These are phyloP conservation scores for Planococcus citri DNA, from an alignment of 1,140 invertebrate genomes.

Conservation along the genomic window DNA sequence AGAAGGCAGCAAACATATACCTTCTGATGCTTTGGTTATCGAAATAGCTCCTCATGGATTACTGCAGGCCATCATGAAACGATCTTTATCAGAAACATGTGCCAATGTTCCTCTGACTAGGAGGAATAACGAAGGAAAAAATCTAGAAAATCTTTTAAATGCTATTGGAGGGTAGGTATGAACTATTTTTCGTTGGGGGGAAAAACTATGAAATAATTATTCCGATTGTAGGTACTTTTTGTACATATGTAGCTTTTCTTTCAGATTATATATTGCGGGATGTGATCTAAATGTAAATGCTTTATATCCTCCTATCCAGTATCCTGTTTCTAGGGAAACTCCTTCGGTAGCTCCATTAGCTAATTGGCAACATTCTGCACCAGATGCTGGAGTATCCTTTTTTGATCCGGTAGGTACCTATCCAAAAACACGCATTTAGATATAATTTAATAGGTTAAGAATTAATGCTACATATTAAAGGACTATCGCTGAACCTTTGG, in stretches of 20 bases:
- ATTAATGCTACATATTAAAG: too few species aligned
- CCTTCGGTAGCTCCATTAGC: background rate
- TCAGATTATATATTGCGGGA: constrained; percentile 8
- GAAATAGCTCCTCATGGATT: constrained; percentile 75
- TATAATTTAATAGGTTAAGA: too few species aligned
- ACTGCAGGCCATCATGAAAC: constrained; percentile 49
- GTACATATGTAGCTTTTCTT: background rate
- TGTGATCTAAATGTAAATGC: background rate
- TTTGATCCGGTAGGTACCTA: background rate
- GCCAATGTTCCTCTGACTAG: constrained; percentile 68
- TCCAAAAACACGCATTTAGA: background rate
- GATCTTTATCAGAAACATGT: constrained; percentile 42
- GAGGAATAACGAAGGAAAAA: constrained; percentile 51
- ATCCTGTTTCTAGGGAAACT: background rate
- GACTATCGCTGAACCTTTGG: too few species aligned
- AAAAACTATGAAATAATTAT: too few species aligned
- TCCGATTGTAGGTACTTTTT: too few species aligned
- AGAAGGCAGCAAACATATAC: constrained; percentile 27
- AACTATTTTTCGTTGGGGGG: background rate
- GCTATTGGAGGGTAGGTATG: constrained; percentile 55
- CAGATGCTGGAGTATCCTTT: background rate
- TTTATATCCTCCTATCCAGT: background rate
- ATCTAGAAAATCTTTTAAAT: constrained; percentile 53
- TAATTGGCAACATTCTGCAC: background rate
- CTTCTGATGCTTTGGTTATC: constrained; percentile 27